These are phyloP conservation scores for Oryzaephilus surinamensis DNA, from an alignment of 1,140 invertebrate genomes.

Conservation along the genomic window DNA sequence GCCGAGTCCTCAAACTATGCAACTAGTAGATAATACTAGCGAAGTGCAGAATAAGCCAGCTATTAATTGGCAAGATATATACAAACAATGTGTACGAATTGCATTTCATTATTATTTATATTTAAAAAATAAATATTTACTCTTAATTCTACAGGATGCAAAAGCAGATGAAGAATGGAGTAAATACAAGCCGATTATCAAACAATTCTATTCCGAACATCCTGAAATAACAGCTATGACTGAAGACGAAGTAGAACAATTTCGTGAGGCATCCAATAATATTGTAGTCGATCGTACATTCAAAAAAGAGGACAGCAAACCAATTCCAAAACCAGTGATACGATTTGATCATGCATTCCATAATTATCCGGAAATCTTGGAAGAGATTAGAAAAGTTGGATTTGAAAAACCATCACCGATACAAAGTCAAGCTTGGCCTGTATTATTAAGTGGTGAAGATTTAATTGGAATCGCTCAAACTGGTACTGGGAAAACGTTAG, in stretches of 20 bases:
- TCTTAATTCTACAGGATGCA: constrained; percentile 39
- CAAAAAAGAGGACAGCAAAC: constrained; percentile 35
- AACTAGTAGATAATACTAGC: neutral
- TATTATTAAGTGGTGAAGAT: constrained; percentile 73
- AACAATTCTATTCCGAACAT: constrained; percentile 79
- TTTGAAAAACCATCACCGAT: constrained; percentile 84
- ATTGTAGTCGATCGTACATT: constrained; percentile 42
- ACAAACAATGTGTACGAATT: constrained; percentile 21
- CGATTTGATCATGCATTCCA: constrained; percentile 79
- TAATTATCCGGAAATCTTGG: constrained; percentile 70
- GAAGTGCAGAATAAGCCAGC: constrained; percentile 4
- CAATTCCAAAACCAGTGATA: constrained; percentile 72
- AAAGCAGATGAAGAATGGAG: constrained; percentile 47
- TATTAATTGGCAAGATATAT: constrained; percentile 36
- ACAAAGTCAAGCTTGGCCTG: constrained; percentile 82
- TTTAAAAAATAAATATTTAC: neutral
- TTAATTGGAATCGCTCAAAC: constrained; percentile 91
- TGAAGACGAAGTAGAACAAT: constrained; percentile 46
- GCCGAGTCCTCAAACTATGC: neutral
- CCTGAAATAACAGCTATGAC: constrained; percentile 55
- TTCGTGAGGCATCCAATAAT: constrained; percentile 57
- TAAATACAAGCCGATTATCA: constrained; percentile 54
- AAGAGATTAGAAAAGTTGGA: constrained; percentile 69
- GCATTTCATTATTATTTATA: neutral
- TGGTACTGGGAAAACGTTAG: constrained; percentile 84